Conservation (phyloP, 2,797 vertebrate genomes). For the Trichosurus vulpecula region DNA sequence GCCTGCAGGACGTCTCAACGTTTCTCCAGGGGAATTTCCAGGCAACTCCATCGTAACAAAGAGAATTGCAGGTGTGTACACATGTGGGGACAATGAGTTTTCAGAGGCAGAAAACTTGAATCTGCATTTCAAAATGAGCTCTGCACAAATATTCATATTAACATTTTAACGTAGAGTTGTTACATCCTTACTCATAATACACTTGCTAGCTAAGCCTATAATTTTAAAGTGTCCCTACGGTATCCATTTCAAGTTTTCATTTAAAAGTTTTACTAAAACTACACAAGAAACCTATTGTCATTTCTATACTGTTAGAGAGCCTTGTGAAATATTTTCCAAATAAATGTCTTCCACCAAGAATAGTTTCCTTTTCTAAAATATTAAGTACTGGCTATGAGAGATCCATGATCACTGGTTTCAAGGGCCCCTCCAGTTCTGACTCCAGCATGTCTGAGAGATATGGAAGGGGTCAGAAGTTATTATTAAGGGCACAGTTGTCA, state of each 20-base stretch:
- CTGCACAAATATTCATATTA: constrained; percentile 70
- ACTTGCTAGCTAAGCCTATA: constrained; percentile 56
- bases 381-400: neutral
- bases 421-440: neutral
- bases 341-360: neutral
- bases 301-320: neutral
- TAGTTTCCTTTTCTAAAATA: constrained; percentile 27
- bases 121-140: constrained; percentile 69
- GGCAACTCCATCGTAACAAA: constrained; percentile 50
- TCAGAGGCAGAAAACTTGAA: constrained; percentile 68
- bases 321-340: constrained; percentile 2
- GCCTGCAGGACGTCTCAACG: constrained; percentile 15
- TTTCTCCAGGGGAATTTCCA: constrained; percentile 60
- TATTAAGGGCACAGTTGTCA: neutral
- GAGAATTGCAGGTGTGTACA: constrained; percentile 62
- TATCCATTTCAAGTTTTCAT: constrained; percentile 61
- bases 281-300: constrained; percentile 29
- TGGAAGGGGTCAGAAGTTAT: neutral
- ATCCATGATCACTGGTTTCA: neutral
- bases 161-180: constrained; percentile 66
- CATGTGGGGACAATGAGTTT: constrained; percentile 69
- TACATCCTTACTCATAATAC: constrained; percentile 57
- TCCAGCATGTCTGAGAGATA: neutral
- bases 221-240: constrained; percentile 51
- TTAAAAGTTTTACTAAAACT: constrained; percentile 61